Evolutionary conservation across 2,888 invertebrate genomes (phyloP), one percentile per base, ranked within the genome.

Genomic region (Ennomos quercinarius): DNA sequence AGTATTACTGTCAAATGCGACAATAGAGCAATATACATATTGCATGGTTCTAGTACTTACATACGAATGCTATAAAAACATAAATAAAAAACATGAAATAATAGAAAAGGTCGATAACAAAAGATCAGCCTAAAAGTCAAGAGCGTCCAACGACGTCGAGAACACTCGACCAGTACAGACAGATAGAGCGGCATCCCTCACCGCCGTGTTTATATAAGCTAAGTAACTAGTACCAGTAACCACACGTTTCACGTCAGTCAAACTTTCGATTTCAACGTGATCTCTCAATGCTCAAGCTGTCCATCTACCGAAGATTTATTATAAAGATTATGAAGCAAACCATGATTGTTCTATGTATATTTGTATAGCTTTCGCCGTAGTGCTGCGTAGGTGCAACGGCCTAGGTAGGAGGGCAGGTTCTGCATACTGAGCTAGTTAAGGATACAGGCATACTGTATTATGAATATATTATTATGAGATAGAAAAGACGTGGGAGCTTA

Each of bases 371-470:
- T 59, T 59, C 54, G 54, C 53, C 10, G 37, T 54, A 42, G 35
- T 40, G 53, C 49, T 40, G 48, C 44, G 53, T 66, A 71, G 69
- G 80, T 74, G 77, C 80, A 83, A 84, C 67, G 81, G 70, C 79
- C 85, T 69, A 62, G 60, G 85, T 83, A 76, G 86, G 86, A 80
- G 85, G 79, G 71, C 78, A 60, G 73, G 77, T 73, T 70, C 47
- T 70, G 68, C 67, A 66, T 61, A 67, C 65, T 60, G 43, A 62
- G 59, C 56, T 55, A 53, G 56, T 51, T 63, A 67, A 69, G 65
- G 67, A 61, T 45, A 52, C 50, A 46, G 52, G n/a, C 57, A 51
- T 59, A 54, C 57, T 64, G 53, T 41, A 44, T 17, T 54, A 41
- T 51, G 48, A 54, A 67, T 57, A 59, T 12, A 49, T 43, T 46